A percentile compares a stretch with the other conserved stretches of the same genome.
These are phyloP conservation scores for Mola mola DNA, from an alignment of 2,113 vertebrate species.

Conservation along the genomic window DNA sequence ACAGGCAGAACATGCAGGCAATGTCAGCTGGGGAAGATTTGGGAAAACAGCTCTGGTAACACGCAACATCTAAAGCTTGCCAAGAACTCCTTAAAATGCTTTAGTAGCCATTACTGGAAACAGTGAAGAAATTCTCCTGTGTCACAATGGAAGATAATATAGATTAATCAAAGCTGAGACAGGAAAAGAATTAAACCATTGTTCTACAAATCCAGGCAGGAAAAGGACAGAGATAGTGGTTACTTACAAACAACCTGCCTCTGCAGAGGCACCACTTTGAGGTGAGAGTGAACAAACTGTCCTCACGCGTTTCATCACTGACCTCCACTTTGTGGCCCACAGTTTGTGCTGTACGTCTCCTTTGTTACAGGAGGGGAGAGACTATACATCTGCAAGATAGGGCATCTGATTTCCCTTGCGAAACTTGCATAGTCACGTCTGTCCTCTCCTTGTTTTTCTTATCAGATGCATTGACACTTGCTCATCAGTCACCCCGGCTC, in stretches of 20 bases:
- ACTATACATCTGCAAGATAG: not conserved
- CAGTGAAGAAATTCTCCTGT: not conserved
- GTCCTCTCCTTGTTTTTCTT: not conserved
- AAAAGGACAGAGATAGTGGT: not conserved
- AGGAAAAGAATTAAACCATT: not conserved
- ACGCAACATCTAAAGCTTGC: not conserved
- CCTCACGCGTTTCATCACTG: not conserved
- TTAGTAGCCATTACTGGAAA: not conserved
- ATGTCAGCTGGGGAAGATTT: conserved; percentile 1
- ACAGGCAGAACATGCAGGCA: conserved; percentile 20
- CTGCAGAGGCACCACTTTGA: not conserved
- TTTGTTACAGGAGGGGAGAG: not conserved
- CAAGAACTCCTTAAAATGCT: conserved; percentile 11
- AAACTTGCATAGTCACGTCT: not conserved
- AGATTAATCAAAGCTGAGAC: not conserved
- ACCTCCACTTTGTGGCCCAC: not conserved
- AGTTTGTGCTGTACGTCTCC: not conserved
- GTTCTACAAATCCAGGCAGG: not conserved
- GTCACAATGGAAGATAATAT: not conserved
- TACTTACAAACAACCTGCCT: not conserved
- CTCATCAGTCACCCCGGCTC: not conserved
- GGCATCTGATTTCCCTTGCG: not conserved
- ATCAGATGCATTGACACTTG: conserved; percentile 1
- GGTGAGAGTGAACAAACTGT: not conserved
- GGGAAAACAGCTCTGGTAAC: not conserved